Conservation (phyloP, 37 sponge, comb jelly and placozoan genomes). For the Geodia barretti region DNA sequence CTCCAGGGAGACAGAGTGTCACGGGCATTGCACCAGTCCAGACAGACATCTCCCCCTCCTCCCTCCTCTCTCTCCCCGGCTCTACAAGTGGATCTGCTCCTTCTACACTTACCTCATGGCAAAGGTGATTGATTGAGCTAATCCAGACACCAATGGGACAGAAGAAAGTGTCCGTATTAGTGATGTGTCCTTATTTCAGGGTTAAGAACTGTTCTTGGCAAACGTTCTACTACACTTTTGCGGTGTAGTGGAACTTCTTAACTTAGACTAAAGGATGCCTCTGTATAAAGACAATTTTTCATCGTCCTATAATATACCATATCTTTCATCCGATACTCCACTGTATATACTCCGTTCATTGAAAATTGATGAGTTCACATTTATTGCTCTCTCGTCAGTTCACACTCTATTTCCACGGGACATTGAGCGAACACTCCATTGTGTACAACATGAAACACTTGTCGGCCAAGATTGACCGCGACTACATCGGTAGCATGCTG, state of each 20-base stretch:
- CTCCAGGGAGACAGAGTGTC: constrained; percentile 18
- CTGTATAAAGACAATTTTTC: too few relatives aligned
- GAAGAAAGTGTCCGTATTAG: too few relatives aligned
- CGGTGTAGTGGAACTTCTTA: too few relatives aligned
- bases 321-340: too few relatives aligned
- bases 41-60: constrained; percentile 21
- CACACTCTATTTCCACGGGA: constrained; percentile 56
- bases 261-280: too few relatives aligned
- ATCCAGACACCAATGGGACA: too few relatives aligned
- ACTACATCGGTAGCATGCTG: constrained; percentile 31
- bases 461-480: constrained; percentile 43
- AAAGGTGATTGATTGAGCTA: constrained; percentile 50
- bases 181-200: too few relatives aligned
- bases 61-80: constrained; percentile 28
- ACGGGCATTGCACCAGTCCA: constrained; percentile 15
- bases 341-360: background rate
- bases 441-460: constrained; percentile 62
- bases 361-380: background rate
- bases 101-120: constrained; percentile 46
- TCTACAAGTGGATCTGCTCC: constrained; percentile 64
- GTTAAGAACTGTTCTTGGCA: too few relatives aligned
- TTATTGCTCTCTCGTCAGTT: constrained; percentile 32
- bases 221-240: too few relatives aligned
- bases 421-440: constrained; percentile 39
- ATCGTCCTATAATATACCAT: too few relatives aligned